Evolutionary conservation across 2,888 invertebrate genomes (phyloP).

Genomic region (Malacosoma neustria): DNA sequence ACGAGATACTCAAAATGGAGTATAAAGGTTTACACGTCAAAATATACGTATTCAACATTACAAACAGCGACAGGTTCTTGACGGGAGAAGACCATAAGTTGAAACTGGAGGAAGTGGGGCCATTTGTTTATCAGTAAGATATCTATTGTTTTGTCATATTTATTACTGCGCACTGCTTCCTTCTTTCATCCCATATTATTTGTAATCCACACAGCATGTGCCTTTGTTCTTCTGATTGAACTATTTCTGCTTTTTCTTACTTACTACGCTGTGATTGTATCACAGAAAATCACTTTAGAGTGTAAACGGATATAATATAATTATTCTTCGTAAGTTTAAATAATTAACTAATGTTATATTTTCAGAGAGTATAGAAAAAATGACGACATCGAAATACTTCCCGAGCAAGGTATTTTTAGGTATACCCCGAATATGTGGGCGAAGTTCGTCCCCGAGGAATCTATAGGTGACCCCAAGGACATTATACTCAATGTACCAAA

Average conservation of each 20-base stretch:
- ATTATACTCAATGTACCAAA: constrained; percentile 80
- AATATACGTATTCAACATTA: constrained; percentile 84
- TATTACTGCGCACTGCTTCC: too few species aligned
- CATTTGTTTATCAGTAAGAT: constrained; percentile 86
- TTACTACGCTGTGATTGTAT: too few species aligned
- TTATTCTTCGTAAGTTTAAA: too few species aligned
- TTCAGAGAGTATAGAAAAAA: constrained; percentile 79
- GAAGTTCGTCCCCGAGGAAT: constrained; percentile 76
- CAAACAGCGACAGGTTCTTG: constrained; percentile 82
- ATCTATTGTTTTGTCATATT: too few species aligned
- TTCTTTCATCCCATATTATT: too few species aligned
- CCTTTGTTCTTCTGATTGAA: too few species aligned
- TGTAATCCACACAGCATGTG: too few species aligned
- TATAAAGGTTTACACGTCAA: constrained; percentile 78
- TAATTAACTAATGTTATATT: too few species aligned
- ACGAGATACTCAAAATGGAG: constrained; percentile 77
- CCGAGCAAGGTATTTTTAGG: constrained; percentile 76
- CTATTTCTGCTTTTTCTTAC: too few species aligned
- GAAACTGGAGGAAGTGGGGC: constrained; percentile 82
- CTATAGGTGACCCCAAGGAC: constrained; percentile 76
- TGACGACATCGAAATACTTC: constrained; percentile 72
- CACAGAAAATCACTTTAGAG: too few species aligned
- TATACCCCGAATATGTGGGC: constrained; percentile 75
- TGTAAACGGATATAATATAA: too few species aligned
- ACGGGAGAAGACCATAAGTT: constrained; percentile 77